A percentile compares a stretch with the other conserved stretches of the same genome.
Conservation (phyloP, 2,113 vertebrate genomes). For the Scomber scombrus region DNA sequence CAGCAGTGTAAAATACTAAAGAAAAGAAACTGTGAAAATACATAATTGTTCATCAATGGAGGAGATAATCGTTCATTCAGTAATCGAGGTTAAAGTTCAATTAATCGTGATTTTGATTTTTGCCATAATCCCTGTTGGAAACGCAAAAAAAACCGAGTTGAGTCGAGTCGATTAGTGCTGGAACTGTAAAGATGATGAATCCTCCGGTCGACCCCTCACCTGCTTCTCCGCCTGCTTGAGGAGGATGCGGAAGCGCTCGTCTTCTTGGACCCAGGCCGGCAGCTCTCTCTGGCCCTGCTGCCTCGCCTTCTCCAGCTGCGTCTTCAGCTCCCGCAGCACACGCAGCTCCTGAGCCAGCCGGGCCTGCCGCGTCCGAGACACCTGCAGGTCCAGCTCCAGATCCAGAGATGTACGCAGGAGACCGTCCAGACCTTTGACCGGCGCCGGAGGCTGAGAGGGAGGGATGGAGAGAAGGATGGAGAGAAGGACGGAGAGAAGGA, state of each 20-base stretch:
- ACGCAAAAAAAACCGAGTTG: too few species aligned
- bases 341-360: constrained; percentile 92
- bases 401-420: constrained; percentile 93
- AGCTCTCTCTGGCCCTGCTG: constrained; percentile 90
- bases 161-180: too few species aligned
- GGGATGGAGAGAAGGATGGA: not conserved
- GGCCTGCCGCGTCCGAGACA: constrained; percentile 91
- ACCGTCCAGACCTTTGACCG: constrained; percentile 86
- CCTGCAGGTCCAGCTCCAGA: constrained; percentile 96
- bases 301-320: constrained; percentile 91
- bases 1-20: too few species aligned
- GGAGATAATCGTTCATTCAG: too few species aligned
- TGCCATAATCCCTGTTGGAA: too few species aligned
- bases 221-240: constrained; percentile 92
- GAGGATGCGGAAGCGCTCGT: constrained; percentile 92
- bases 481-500: too few species aligned
- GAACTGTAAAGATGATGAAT: too few species aligned
- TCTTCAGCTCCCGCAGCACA: constrained; percentile 91
- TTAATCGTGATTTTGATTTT: too few species aligned
- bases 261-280: constrained; percentile 90
- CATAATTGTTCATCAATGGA: too few species aligned
- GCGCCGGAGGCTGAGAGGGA: constrained; percentile 79
- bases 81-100: too few species aligned
- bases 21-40: too few species aligned
- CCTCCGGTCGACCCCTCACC: constrained; percentile 80